These are phyloP conservation scores for Bombus haemorrhoidalis DNA, from an alignment of 1,140 invertebrate species.

Conservation along the genomic window DNA sequence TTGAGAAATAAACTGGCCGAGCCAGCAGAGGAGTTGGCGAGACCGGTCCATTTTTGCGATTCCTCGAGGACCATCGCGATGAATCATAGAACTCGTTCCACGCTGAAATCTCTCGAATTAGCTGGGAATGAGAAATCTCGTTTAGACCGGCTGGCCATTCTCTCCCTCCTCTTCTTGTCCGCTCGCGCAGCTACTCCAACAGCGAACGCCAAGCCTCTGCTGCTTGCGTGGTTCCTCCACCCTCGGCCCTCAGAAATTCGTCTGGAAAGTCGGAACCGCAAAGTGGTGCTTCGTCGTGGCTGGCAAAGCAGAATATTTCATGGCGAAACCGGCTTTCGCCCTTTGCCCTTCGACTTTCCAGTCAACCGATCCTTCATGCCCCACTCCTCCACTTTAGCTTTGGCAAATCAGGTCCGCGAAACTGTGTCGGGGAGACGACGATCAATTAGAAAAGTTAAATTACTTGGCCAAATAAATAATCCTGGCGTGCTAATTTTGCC, in stretches of 20 bases:
- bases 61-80: conserved; percentile 2
- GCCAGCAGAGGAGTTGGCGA: no score
- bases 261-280: conserved; percentile 51
- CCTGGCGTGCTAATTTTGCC: background rate
- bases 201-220: background rate
- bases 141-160: conserved; percentile 27
- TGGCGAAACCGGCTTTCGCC: conserved; percentile 44
- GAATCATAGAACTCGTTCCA: conserved; percentile 56
- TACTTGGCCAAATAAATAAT: conserved; percentile 75
- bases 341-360: conserved; percentile 40
- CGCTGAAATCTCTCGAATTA: conserved; percentile 52
- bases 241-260: conserved; percentile 51
- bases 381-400: background rate
- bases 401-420: conserved; percentile 26
- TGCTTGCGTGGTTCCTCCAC: no score
- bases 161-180: background rate
- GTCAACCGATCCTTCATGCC: background rate
- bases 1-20: background rate
- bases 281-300: conserved; percentile 49
- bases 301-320: conserved; percentile 55
- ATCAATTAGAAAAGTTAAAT: conserved; percentile 77
- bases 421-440: conserved; percentile 30
- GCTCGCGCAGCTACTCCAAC: background rate
- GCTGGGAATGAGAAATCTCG: conserved; percentile 54
- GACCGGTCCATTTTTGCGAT: conserved; percentile 9